Evolutionary conservation across 2,113 vertebrate species (phyloP).

Genomic region (Menura novaehollandiae): DNA sequence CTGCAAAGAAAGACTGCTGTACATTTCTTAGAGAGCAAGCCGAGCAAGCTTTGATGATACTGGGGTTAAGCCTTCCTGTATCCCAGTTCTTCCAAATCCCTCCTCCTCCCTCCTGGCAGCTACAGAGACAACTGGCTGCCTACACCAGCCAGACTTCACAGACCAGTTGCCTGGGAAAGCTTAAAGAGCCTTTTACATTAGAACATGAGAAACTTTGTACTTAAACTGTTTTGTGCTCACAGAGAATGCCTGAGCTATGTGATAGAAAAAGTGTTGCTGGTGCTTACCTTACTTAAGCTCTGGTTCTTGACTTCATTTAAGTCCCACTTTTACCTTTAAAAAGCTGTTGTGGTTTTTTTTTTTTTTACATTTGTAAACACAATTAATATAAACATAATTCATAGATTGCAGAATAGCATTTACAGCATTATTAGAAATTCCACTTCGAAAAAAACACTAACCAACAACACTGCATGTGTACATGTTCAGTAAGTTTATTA

Average conservation of each 20-base stretch:
- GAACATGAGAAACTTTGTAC: background rate
- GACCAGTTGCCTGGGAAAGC: background rate
- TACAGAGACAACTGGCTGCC: background rate
- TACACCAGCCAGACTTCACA: background rate
- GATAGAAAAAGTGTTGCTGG: no score
- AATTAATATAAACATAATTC: background rate
- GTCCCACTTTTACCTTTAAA: no score
- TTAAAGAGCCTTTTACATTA: background rate
- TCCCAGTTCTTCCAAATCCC: background rate
- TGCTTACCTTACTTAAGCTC: no score
- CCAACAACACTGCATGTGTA: background rate
- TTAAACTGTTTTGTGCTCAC: no score
- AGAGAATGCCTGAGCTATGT: no score
- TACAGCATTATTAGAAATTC: background rate
- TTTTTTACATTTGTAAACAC: no score
- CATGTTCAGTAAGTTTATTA: background rate
- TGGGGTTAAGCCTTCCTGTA: background rate
- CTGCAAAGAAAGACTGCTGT: background rate
- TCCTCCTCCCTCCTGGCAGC: background rate
- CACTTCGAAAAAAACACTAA: background rate
- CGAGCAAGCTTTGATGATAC: background rate
- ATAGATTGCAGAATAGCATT: background rate
- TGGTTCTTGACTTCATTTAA: no score
- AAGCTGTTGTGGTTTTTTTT: no score
- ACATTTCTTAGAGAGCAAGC: background rate